These are phyloP conservation scores for Eira barbara DNA, from an alignment of 2,113 vertebrate genomes.

Conservation along the genomic window DNA sequence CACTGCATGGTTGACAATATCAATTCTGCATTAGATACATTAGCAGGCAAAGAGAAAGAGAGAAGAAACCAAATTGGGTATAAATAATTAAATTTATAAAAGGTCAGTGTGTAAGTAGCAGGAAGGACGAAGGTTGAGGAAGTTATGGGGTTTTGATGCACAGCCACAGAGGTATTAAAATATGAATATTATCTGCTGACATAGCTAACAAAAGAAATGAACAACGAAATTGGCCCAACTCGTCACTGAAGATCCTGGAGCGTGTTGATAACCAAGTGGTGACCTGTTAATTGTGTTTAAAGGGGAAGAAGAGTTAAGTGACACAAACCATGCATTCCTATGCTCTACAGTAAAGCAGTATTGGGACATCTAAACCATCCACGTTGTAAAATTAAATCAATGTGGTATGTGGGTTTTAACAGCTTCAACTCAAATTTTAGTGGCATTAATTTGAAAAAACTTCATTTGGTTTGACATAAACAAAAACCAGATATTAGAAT, in stretches of 20 bases:
- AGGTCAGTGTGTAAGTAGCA: constrained; percentile 79
- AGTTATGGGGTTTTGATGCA: constrained; percentile 58
- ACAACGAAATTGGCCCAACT: neutral
- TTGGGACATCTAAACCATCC: neutral
- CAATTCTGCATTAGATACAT: constrained; percentile 69
- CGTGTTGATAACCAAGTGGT: neutral
- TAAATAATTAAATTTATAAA: constrained; percentile 83
- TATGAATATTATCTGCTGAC: constrained; percentile 55
- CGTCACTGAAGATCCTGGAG: neutral
- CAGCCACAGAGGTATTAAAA: constrained; percentile 41
- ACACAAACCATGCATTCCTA: neutral
- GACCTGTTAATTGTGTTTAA: neutral
- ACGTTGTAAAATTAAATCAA: neutral
- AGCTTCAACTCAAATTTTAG: neutral
- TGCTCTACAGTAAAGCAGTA: neutral
- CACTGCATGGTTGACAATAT: constrained; percentile 71
- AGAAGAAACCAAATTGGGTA: constrained; percentile 76
- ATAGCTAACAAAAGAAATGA: constrained; percentile 33
- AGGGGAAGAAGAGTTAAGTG: neutral
- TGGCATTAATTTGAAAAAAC: neutral
- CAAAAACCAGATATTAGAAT: neutral
- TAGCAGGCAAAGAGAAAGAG: constrained; percentile 51
- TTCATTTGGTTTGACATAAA: neutral
- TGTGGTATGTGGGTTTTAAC: neutral
- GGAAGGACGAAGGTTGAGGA: constrained; percentile 59